Conservation (phyloP, 2,797 vertebrate genomes). For the Poeciliopsis paucimaculata region DNA sequence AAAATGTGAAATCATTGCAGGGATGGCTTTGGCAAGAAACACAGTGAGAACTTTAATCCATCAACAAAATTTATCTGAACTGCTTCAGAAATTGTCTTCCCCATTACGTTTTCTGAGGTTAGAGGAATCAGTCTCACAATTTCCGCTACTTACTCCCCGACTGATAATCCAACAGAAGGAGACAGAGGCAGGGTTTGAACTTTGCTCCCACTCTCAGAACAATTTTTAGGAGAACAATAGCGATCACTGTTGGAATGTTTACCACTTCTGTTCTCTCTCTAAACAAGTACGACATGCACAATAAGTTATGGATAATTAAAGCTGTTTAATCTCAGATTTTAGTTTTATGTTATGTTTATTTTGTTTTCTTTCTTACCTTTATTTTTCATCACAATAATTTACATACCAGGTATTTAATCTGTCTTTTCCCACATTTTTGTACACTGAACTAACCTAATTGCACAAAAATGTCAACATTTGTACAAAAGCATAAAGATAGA, state of each 20-base stretch:
- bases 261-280: not conserved
- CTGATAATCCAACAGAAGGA: not conserved
- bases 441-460: too few species aligned
- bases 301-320: not conserved
- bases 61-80: slow-evolving; percentile 7
- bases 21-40: not conserved
- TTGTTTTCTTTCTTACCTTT: not conserved
- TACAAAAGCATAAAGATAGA: too few species aligned
- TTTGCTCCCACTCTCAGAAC: not conserved
- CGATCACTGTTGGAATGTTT: not conserved
- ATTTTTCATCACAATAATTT: not conserved
- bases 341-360: not conserved
- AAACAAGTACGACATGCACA: not conserved
- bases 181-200: not conserved
- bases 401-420: not conserved
- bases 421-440: not conserved
- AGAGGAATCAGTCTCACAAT: not conserved
- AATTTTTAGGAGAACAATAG: not conserved
- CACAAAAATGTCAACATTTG: too few species aligned
- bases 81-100: not conserved
- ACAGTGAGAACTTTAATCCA: not conserved
- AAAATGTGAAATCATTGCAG: not conserved
- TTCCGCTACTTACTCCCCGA: not conserved
- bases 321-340: not conserved
- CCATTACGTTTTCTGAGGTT: slow-evolving; percentile 1